Conservation (phyloP, 2,888 invertebrate genomes). For the Sclerodermus sp. region DNA sequence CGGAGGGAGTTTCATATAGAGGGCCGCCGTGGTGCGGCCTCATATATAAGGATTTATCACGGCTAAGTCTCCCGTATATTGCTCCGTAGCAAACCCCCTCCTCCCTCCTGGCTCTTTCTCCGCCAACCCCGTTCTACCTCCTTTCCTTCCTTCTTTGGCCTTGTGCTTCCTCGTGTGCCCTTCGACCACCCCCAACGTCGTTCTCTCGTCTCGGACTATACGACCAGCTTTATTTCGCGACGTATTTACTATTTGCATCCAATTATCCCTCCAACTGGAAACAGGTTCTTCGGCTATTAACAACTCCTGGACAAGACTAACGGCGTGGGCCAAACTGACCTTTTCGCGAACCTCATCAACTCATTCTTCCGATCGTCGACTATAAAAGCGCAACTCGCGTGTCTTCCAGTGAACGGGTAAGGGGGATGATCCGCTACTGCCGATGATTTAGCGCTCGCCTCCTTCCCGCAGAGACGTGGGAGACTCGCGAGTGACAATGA, state of each 20-base stretch:
- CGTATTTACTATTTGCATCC: constrained; percentile 25
- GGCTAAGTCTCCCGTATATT: constrained; percentile 57
- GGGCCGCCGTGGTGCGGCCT: constrained; percentile 49
- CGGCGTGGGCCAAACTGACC: constrained; percentile 14
- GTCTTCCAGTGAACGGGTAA: too few species aligned
- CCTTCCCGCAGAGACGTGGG: too few species aligned
- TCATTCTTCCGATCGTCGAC: background rate
- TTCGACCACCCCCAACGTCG: constrained; percentile 10
- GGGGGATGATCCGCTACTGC: too few species aligned
- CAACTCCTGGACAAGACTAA: constrained; percentile 20
- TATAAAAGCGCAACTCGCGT: too few species aligned
- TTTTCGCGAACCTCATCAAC: background rate
- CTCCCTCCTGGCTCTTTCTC: constrained; percentile 20
- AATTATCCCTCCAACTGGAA: constrained; percentile 20
- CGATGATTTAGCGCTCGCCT: too few species aligned
- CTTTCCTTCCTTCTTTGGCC: constrained; percentile 5
- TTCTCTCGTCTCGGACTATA: constrained; percentile 7
- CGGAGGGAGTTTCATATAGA: constrained; percentile 53
- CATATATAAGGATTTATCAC: constrained; percentile 58
- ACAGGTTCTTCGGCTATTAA: constrained; percentile 19
- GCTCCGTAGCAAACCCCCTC: constrained; percentile 48
- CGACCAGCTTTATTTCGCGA: constrained; percentile 15
- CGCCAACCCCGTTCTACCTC: constrained; percentile 18
- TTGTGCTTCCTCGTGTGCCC: constrained; percentile 13
- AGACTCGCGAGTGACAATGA: too few species aligned